phyloP scores from a whole-genome alignment of 1,140 invertebrate genomes.

The Ruditapes philippinarum region DNA sequence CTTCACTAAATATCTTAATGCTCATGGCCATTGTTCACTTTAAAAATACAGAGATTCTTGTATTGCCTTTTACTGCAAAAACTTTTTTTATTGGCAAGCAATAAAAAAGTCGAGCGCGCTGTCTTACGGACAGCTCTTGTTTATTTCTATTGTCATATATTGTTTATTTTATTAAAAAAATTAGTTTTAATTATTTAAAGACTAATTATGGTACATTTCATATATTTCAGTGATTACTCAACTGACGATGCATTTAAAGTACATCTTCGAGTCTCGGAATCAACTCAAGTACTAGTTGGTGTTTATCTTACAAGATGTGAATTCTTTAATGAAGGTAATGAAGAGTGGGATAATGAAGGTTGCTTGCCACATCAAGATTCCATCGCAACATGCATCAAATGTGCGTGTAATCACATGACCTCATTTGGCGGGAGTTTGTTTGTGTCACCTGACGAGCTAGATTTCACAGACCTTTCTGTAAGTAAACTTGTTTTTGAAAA shows the following conservation, averaged over 20 bases:
- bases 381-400: constrained; percentile 71
- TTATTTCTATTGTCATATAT: no score
- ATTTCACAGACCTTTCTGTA: constrained; percentile 81
- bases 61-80: no score
- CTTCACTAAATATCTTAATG: no score
- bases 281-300: constrained; percentile 71
- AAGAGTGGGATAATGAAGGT: constrained; percentile 74
- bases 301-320: constrained; percentile 77
- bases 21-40: no score
- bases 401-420: constrained; percentile 83
- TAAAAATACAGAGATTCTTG: no score
- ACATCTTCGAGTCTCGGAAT: constrained; percentile 67
- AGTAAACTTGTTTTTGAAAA: no score
- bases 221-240: constrained; percentile 56
- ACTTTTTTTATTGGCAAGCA: no score
- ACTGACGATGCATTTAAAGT: constrained; percentile 49
- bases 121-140: no score
- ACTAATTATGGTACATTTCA: no score
- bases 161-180: no score
- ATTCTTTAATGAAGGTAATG: constrained; percentile 72
- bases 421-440: constrained; percentile 81
- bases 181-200: no score
- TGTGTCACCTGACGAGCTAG: constrained; percentile 76
- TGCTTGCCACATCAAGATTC: constrained; percentile 75
- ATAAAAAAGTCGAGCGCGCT: no score